Evolutionary conservation across 1,140 invertebrate species (phyloP).

Genomic region (Drosophila cardini): DNA sequence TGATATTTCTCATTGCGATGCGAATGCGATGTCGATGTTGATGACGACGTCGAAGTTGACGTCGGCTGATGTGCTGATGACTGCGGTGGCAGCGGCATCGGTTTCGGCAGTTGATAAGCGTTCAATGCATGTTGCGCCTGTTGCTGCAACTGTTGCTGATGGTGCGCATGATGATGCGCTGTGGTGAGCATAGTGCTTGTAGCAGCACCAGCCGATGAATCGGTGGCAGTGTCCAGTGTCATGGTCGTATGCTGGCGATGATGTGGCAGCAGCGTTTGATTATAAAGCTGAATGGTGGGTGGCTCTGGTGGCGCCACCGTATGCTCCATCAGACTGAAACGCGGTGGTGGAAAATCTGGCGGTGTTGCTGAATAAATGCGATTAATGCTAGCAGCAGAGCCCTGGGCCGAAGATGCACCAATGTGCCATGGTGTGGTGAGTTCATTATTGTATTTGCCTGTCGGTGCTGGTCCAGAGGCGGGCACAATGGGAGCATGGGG

Average conservation of each 20-base stretch:
- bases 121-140: slow-evolving; percentile 58
- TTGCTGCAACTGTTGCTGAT: slow-evolving; percentile 52
- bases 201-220: slow-evolving; percentile 35
- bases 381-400: slow-evolving; percentile 34
- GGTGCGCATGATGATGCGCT: slow-evolving; percentile 63
- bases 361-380: slow-evolving; percentile 73
- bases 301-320: slow-evolving; percentile 71
- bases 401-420: neutral
- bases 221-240: slow-evolving; percentile 45
- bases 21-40: slow-evolving; percentile 10
- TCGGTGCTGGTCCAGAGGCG: slow-evolving; percentile 2
- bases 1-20: slow-evolving; percentile 66
- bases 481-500: too few species aligned
- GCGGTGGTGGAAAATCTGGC: slow-evolving; percentile 77
- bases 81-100: slow-evolving; percentile 57
- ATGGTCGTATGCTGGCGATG: slow-evolving; percentile 32
- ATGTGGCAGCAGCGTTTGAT: slow-evolving; percentile 60
- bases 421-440: slow-evolving; percentile 65
- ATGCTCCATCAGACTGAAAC: slow-evolving; percentile 58
- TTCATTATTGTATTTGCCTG: slow-evolving; percentile 44
- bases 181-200: slow-evolving; percentile 42
- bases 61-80: slow-evolving; percentile 13
- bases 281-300: slow-evolving; percentile 71
- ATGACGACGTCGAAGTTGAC: slow-evolving; percentile 9
- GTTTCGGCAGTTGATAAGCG: slow-evolving; percentile 60